phyloP scores from a whole-genome alignment of 2,113 vertebrate genomes.

The Podilymbus podiceps region DNA sequence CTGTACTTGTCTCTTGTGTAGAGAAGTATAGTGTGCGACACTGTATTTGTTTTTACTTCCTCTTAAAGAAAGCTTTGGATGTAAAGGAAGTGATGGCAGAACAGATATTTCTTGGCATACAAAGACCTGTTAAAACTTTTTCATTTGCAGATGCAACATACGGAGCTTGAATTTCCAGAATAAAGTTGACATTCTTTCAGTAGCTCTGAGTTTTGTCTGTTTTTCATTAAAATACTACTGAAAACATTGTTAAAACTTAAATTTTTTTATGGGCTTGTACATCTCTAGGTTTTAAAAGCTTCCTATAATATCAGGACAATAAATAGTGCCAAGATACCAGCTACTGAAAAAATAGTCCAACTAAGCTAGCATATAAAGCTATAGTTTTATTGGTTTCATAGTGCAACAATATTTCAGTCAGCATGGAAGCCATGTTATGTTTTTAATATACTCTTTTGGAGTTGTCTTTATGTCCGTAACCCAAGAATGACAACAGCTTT shows the following conservation, averaged over 20 bases:
- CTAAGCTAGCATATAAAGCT: not conserved
- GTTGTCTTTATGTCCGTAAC: not conserved
- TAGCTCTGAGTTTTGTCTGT: not conserved
- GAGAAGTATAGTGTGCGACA: fast-evolving
- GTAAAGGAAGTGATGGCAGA: not conserved
- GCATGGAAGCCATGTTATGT: not conserved
- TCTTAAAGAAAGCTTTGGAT: not conserved
- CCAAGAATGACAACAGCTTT: not conserved
- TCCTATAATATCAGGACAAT: not conserved
- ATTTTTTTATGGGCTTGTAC: not conserved
- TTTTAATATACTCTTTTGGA: not conserved
- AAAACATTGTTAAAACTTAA: not conserved
- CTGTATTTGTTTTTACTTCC: not conserved
- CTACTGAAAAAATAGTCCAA: not conserved
- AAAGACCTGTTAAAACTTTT: not conserved
- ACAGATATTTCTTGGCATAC: not conserved
- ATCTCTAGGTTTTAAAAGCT: not conserved
- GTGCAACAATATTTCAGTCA: not conserved
- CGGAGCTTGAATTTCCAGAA: not conserved
- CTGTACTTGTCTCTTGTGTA: fast-evolving
- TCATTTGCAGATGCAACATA: not conserved
- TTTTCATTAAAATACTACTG: not conserved
- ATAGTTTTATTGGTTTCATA: not conserved
- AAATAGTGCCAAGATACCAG: not conserved
- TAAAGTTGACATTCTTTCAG: not conserved